Evolutionary conservation across 1,140 invertebrate genomes (phyloP).

Genomic region (Drosophila lowei): DNA sequence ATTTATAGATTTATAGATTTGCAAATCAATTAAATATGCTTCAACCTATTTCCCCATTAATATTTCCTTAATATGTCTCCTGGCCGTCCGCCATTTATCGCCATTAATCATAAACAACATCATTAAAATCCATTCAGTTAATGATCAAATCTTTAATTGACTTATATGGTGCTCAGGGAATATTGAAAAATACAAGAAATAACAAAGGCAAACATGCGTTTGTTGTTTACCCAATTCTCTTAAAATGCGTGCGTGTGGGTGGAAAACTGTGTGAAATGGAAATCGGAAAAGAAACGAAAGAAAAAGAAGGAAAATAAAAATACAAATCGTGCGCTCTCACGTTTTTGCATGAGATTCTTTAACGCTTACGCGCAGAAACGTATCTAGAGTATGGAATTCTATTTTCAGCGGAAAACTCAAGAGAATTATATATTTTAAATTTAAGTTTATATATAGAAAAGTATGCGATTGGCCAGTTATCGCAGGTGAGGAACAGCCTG

Average conservation of each 20-base stretch:
- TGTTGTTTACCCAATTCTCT: conserved; percentile 63
- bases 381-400: conserved; percentile 73
- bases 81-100: conserved; percentile 1
- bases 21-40: conserved; percentile 37
- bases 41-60: conserved; percentile 31
- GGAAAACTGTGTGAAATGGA: conserved; percentile 38
- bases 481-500: conserved; percentile 46
- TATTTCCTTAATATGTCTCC: conserved; percentile 15
- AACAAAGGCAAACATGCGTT: conserved; percentile 52
- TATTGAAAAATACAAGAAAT: conserved; percentile 38
- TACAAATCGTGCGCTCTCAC: conserved; percentile 66
- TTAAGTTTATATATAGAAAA: conserved; percentile 40
- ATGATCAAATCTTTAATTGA: conserved; percentile 36
- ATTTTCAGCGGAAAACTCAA: conserved; percentile 47
- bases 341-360: conserved; percentile 76
- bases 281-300: conserved; percentile 25
- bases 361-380: conserved; percentile 52
- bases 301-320: conserved; percentile 1
- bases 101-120: conserved; percentile 36
- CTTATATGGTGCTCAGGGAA: conserved; percentile 46
- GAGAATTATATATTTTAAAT: conserved; percentile 25
- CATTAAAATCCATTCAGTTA: conserved; percentile 40
- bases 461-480: conserved; percentile 52
- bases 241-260: conserved; percentile 25
- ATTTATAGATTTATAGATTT: conserved; percentile 62